These are phyloP conservation scores for Corythoichthys intestinalis DNA, from an alignment of 2,113 vertebrate genomes.

Conservation along the genomic window DNA sequence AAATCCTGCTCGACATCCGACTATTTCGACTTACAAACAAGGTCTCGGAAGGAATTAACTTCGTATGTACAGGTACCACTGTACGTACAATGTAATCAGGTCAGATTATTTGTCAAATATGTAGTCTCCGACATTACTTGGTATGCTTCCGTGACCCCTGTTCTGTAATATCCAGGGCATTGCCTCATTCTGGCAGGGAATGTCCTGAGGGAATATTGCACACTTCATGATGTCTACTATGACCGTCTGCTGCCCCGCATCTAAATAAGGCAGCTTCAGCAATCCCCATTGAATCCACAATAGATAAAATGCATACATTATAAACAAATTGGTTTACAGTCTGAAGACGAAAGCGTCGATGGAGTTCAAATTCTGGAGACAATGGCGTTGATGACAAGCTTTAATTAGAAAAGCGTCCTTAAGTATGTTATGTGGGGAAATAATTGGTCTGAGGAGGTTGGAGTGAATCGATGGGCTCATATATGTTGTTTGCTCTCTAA, in stretches of 20 bases:
- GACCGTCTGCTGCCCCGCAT: not conserved
- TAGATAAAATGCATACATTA: not conserved
- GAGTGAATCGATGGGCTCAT: conserved; percentile 40
- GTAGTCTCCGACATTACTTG: not conserved
- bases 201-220: not conserved
- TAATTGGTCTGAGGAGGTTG: conserved; percentile 42
- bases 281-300: not conserved
- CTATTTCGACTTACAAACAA: too few species aligned
- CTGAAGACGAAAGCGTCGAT: conserved; percentile 35
- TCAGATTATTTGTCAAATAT: not conserved
- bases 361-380: conserved; percentile 29
- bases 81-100: too few species aligned
- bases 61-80: too few species aligned
- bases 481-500: conserved; percentile 14
- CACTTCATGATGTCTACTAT: not conserved
- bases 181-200: not conserved
- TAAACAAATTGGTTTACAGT: not conserved
- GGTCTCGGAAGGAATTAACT: too few species aligned
- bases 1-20: too few species aligned
- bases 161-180: not conserved
- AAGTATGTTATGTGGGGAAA: conserved; percentile 15
- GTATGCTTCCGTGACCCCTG: not conserved
- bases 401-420: conserved; percentile 49
- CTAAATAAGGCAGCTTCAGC: not conserved
- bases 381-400: conserved; percentile 29